Conservation (phyloP, 92 coral and sea anemone genomes). For the Isaurus tuberculatus region DNA sequence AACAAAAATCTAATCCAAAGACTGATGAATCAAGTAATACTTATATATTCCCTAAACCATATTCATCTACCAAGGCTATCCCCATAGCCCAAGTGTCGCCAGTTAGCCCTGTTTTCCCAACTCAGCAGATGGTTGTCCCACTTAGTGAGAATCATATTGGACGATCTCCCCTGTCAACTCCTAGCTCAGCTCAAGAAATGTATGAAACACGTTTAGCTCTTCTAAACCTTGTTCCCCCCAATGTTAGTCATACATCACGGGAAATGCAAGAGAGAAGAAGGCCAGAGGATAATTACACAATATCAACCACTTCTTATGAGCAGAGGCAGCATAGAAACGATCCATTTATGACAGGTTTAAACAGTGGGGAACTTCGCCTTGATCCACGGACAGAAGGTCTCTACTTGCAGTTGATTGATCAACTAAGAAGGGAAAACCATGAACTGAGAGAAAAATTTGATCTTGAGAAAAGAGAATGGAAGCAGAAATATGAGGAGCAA, state of each 20-base stretch:
- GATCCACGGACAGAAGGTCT: slow-evolving; percentile 64
- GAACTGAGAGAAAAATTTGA: slow-evolving; percentile 79
- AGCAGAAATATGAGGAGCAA: slow-evolving; percentile 93
- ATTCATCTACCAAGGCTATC: slow-evolving; percentile 61
- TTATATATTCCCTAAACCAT: slow-evolving; percentile 52
- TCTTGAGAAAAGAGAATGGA: slow-evolving; percentile 81
- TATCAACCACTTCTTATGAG: not conserved
- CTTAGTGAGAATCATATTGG: slow-evolving; percentile 47
- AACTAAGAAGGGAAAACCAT: slow-evolving; percentile 72
- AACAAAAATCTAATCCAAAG: slow-evolving; percentile 24
- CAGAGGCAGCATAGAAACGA: slow-evolving; percentile 26
- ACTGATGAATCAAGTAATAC: slow-evolving; percentile 45
- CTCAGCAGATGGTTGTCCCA: slow-evolving; percentile 41
- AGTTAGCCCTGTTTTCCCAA: slow-evolving; percentile 64
- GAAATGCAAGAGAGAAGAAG: slow-evolving; percentile 1
- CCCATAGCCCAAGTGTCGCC: slow-evolving; percentile 90
- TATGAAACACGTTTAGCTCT: slow-evolving; percentile 93
- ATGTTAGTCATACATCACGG: not conserved
- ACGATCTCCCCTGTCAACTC: slow-evolving; percentile 69
- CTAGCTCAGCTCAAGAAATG: slow-evolving; percentile 94
- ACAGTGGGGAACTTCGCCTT: not conserved
- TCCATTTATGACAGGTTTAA: not conserved
- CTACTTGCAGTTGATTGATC: slow-evolving; percentile 73
- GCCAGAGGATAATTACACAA: not conserved
- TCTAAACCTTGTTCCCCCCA: slow-evolving; percentile 82